A percentile compares a stretch with the other conserved stretches of the same genome.
Evolutionary conservation across 92 coral and sea anemone genomes (phyloP).

Genomic region (Anthopleura xanthogrammica): DNA sequence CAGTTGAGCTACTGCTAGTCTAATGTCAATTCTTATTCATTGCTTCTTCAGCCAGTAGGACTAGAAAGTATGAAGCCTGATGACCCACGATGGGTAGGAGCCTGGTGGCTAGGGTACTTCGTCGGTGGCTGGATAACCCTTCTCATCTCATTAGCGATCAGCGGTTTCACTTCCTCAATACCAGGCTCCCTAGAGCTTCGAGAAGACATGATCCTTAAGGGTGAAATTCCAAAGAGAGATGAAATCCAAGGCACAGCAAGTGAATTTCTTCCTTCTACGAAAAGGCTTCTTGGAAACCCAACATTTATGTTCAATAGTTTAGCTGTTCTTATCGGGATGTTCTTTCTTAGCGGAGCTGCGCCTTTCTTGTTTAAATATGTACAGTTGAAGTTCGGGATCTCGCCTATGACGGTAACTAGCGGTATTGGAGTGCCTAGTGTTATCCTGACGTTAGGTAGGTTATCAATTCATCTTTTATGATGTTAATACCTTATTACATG

Average conservation of each 20-base stretch:
- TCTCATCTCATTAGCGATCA: constrained; percentile 29
- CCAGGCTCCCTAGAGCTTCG: constrained; percentile 60
- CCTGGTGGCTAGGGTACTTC: constrained; percentile 80
- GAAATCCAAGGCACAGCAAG: constrained; percentile 36
- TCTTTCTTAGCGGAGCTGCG: constrained; percentile 49
- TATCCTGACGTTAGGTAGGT: constrained; percentile 36
- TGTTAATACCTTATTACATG: not conserved
- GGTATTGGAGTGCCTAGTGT: constrained; percentile 45
- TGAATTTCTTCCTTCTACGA: constrained; percentile 64
- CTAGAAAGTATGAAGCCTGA: constrained; percentile 32
- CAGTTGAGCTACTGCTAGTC: too few relatives aligned
- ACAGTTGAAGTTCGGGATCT: constrained; percentile 46
- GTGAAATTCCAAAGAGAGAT: constrained; percentile 53
- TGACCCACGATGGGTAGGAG: constrained; percentile 73
- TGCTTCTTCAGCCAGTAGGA: constrained; percentile 50
- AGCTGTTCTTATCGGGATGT: constrained; percentile 50
- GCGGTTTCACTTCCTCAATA: constrained; percentile 59
- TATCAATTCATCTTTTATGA: not conserved
- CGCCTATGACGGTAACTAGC: constrained; percentile 39
- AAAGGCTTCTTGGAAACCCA: constrained; percentile 53
- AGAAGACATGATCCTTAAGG: constrained; percentile 50
- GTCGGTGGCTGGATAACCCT: constrained; percentile 43
- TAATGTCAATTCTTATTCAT: not conserved
- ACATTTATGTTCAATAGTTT: constrained; percentile 68
- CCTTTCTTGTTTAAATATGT: constrained; percentile 57